Conservation (phyloP, 1,140 invertebrate species). For the Onthophagus taurus region DNA sequence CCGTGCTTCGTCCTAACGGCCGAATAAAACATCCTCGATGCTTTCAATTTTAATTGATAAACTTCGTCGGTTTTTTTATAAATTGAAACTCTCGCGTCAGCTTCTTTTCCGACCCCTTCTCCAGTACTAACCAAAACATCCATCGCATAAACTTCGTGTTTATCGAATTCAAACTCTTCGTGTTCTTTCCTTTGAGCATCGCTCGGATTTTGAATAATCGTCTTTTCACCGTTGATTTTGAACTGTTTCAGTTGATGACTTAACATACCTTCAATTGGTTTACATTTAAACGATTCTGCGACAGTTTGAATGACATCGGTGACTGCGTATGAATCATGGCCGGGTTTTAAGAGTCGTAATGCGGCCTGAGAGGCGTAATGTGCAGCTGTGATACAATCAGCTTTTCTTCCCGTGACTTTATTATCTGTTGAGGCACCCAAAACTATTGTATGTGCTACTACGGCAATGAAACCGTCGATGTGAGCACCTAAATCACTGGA, state of each 20-base stretch:
- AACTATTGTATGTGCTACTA: slow-evolving; percentile 92
- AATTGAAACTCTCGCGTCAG: slow-evolving; percentile 90
- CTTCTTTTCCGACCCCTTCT: slow-evolving; percentile 78
- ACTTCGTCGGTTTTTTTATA: slow-evolving; percentile 98
- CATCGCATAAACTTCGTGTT: slow-evolving; percentile 97
- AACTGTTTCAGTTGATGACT: slow-evolving; percentile 96
- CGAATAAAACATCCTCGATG: slow-evolving; percentile 89
- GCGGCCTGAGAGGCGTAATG: slow-evolving; percentile 92
- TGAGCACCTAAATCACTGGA: slow-evolving; percentile 93
- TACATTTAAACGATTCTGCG: slow-evolving; percentile 86
- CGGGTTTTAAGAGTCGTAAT: slow-evolving; percentile 82
- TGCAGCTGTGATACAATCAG: slow-evolving; percentile 92
- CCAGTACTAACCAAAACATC: slow-evolving; percentile 95
- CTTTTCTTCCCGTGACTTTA: slow-evolving; percentile 76
- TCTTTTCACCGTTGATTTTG: slow-evolving; percentile 97
- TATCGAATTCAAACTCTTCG: slow-evolving; percentile 93
- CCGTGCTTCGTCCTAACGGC: slow-evolving; percentile 92
- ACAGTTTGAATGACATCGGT: slow-evolving; percentile 92
- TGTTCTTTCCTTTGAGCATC: slow-evolving; percentile 97
- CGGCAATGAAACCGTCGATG: slow-evolving; percentile 97
- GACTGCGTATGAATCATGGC: slow-evolving; percentile 71
- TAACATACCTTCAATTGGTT: slow-evolving; percentile 97
- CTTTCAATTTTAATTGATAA: slow-evolving; percentile 94
- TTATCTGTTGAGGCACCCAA: slow-evolving; percentile 66
- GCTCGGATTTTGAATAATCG: slow-evolving; percentile 96